Evolutionary conservation across 2,113 vertebrate species (phyloP).

Genomic region (Maccullochella peelii): DNA sequence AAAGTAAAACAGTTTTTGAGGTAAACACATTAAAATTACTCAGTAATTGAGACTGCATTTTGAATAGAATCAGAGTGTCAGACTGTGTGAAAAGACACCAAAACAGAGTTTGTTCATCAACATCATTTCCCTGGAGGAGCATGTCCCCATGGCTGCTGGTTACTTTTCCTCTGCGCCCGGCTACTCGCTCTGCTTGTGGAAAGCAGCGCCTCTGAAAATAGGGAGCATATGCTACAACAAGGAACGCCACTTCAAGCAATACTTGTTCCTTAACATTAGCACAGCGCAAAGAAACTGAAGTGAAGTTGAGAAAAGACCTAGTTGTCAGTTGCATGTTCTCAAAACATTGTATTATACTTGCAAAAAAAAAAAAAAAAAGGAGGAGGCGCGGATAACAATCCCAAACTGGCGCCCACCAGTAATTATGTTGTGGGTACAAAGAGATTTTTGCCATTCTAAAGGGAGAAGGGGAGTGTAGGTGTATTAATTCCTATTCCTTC

Average conservation of each 20-base stretch:
- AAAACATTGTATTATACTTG: constrained; percentile 68
- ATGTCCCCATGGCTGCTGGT: constrained; percentile 31
- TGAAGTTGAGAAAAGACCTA: constrained; percentile 69
- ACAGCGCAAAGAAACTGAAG: constrained; percentile 34
- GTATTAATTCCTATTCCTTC: constrained; percentile 80
- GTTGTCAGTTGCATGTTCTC: constrained; percentile 64
- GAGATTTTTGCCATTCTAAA: constrained; percentile 76
- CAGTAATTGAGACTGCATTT: constrained; percentile 29
- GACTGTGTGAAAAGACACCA: constrained; percentile 27
- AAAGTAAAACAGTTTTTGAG: constrained; percentile 26
- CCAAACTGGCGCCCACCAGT: constrained; percentile 77
- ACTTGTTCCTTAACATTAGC: constrained; percentile 57
- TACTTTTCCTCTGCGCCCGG: constrained; percentile 3
- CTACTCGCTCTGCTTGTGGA: constrained; percentile 13
- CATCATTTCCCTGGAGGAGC: constrained; percentile 36
- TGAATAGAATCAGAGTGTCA: constrained; percentile 17
- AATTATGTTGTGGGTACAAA: constrained; percentile 81
- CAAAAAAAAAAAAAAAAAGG: constrained; percentile 49
- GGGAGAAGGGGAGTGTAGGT: constrained; percentile 80
- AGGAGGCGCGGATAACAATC: constrained; percentile 70
- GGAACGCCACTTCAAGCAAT: constrained; percentile 49
- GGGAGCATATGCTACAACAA: constrained; percentile 55
- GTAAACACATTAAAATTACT: constrained; percentile 12
- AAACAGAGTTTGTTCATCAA: constrained; percentile 46
- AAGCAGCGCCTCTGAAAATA: constrained; percentile 35